Conservation (phyloP, 2,888 invertebrate genomes). For the Erpobdella octoculata region DNA sequence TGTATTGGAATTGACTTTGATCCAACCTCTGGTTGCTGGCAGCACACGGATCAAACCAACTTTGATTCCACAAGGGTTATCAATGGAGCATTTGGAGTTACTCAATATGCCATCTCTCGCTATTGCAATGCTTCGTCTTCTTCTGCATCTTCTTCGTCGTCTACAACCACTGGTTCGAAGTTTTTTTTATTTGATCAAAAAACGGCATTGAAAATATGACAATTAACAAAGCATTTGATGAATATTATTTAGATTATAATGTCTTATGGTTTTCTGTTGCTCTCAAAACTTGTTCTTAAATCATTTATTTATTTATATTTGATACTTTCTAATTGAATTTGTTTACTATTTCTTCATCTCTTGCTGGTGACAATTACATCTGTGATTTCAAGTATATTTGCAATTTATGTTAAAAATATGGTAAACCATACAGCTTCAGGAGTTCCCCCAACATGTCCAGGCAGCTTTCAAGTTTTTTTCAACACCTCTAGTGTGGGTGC, state of each 20-base stretch:
- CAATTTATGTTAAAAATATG: too few species aligned
- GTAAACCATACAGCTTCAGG: too few species aligned
- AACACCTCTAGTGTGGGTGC: background rate
- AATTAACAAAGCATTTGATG: too few species aligned
- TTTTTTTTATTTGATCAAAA: too few species aligned
- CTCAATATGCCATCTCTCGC: background rate
- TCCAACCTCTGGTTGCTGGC: background rate
- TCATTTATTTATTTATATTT: too few species aligned
- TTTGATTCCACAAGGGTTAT: background rate
- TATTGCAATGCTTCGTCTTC: background rate
- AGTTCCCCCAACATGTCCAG: background rate
- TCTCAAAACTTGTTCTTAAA: too few species aligned
- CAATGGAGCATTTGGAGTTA: constrained; percentile 11
- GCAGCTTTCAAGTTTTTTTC: constrained; percentile 2
- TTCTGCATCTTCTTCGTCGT: background rate
- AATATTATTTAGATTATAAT: too few species aligned
- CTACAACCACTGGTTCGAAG: background rate
- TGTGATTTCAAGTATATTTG: too few species aligned
- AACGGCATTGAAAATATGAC: background rate
- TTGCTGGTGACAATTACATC: too few species aligned
- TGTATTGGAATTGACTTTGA: constrained; percentile 23
- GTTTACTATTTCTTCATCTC: background rate
- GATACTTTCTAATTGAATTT: background rate
- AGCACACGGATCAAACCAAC: background rate
- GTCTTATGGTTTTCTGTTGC: too few species aligned